These are phyloP conservation scores for Poeciliopsis turneri DNA, from an alignment of 2,797 vertebrate species.

Conservation along the genomic window DNA sequence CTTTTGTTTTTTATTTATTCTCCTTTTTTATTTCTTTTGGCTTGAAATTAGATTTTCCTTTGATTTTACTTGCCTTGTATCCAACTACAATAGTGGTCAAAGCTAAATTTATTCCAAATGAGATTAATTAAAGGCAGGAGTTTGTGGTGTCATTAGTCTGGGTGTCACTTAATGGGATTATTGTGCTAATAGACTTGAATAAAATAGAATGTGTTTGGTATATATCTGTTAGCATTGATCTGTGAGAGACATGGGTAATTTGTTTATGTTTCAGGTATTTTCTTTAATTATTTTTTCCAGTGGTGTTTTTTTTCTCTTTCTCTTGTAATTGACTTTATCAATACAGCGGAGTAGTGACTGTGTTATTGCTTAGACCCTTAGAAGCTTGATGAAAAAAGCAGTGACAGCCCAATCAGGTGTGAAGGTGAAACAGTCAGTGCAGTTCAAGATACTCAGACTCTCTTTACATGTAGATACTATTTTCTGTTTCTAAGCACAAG, in stretches of 20 bases:
- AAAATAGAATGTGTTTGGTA: constrained; percentile 15
- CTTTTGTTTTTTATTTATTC: neutral
- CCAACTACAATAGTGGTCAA: constrained; percentile 1
- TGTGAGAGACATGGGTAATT: constrained; percentile 44
- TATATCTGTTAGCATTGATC: constrained; percentile 28
- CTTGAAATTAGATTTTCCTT: neutral
- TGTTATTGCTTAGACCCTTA: constrained; percentile 3
- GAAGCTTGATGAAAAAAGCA: constrained; percentile 10
- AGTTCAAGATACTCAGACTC: constrained; percentile 16
- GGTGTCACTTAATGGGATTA: constrained; percentile 39
- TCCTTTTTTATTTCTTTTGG: neutral
- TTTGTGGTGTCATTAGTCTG: constrained; percentile 53
- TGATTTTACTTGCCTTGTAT: constrained; percentile 7
- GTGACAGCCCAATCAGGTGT: constrained; percentile 40
- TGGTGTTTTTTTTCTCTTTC: neutral
- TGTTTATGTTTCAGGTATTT: neutral
- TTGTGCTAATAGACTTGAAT: constrained; percentile 40
- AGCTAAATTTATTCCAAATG: constrained; percentile 28
- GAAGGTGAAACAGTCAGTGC: constrained; percentile 38
- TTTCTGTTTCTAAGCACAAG: constrained; percentile 4
- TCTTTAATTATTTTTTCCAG: neutral
- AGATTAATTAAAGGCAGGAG: constrained; percentile 38
- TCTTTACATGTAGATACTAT: constrained; percentile 10
- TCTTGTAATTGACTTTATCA: constrained; percentile 46
- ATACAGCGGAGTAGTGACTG: constrained; percentile 28